Conservation (phyloP, 2,113 vertebrate species). For the Zapornia atra region DNA sequence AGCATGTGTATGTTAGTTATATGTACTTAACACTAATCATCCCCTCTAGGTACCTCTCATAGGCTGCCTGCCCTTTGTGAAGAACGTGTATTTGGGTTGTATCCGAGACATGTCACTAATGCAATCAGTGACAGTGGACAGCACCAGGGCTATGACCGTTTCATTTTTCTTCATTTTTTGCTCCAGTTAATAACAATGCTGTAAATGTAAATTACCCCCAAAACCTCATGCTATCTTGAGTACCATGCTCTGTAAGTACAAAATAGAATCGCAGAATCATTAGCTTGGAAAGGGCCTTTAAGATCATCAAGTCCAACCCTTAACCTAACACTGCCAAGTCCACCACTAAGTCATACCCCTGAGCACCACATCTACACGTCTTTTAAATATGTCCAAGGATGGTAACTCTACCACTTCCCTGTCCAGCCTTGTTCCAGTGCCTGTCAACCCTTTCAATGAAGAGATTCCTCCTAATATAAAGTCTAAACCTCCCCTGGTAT, state of each 20-base stretch:
- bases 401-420: too few species aligned
- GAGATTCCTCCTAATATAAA: too few species aligned
- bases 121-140: not conserved
- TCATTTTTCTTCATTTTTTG: not conserved
- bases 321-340: too few species aligned
- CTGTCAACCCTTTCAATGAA: too few species aligned
- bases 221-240: not conserved
- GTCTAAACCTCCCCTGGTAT: too few species aligned
- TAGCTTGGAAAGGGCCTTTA: too few species aligned
- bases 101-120: not conserved
- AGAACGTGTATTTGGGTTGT: not conserved
- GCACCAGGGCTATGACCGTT: rapidly evolving
- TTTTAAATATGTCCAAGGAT: too few species aligned
- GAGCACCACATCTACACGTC: too few species aligned
- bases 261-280: not conserved
- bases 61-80: not conserved
- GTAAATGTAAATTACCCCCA: not conserved
- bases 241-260: not conserved
- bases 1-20: not conserved
- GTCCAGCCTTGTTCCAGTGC: too few species aligned
- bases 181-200: not conserved
- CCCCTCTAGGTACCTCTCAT: not conserved
- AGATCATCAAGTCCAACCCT: too few species aligned
- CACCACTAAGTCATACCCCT: too few species aligned
- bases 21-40: not conserved